Percentiles rank a stretch among this genome's conserved stretches.
These are phyloP conservation scores for Phalanger gymnotis DNA, from an alignment of 2,797 vertebrate genomes.

Conservation along the genomic window DNA sequence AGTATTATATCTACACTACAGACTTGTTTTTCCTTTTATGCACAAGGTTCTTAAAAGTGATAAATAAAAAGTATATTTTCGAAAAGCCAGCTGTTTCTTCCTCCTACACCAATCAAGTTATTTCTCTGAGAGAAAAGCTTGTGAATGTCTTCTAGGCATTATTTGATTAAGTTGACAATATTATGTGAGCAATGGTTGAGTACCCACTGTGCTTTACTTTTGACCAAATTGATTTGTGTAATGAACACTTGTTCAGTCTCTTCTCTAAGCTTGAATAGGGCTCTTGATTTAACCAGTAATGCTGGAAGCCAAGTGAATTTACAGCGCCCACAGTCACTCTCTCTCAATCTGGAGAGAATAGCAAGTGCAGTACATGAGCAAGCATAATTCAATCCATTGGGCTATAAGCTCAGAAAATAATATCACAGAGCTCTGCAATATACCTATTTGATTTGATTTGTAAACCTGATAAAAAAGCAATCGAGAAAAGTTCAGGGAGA, in stretches of 20 bases:
- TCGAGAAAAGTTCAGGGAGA: conserved; percentile 85
- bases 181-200: conserved; percentile 86
- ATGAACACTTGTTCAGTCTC: conserved; percentile 87
- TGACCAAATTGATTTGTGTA: conserved; percentile 90
- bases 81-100: conserved; percentile 73
- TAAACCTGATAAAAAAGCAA: conserved; percentile 91
- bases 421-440: conserved; percentile 87
- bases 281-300: conserved; percentile 87
- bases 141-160: conserved; percentile 86
- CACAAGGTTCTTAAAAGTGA: conserved; percentile 57
- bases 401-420: conserved; percentile 86
- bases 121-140: conserved; percentile 80
- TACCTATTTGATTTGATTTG: conserved; percentile 91
- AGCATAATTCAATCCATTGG: conserved; percentile 88
- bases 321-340: conserved; percentile 83
- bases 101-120: conserved; percentile 83
- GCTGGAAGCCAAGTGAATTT: conserved; percentile 85
- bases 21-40: background rate
- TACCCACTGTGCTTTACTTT: conserved; percentile 87
- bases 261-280: conserved; percentile 84
- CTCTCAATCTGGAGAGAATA: conserved; percentile 85
- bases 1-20: background rate
- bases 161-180: conserved; percentile 90
- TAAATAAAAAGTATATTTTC: conserved; percentile 72
- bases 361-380: conserved; percentile 80